phyloP scores from a whole-genome alignment of 2,113 vertebrate species.

The Equus przewalskii region DNA sequence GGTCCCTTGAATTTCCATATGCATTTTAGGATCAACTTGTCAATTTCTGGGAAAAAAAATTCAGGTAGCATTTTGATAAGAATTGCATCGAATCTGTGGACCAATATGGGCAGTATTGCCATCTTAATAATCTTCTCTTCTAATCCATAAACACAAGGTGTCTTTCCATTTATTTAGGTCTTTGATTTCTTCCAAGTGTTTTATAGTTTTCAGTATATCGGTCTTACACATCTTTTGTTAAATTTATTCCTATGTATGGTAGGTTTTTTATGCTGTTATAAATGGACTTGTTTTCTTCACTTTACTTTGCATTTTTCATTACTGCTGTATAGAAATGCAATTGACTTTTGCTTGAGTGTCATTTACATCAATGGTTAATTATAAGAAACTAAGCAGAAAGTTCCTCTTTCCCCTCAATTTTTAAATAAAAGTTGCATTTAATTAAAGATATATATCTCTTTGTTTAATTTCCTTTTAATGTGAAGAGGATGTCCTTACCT shows the following conservation, averaged over 20 bases:
- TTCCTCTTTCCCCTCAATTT: neutral
- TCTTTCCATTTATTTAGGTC: neutral
- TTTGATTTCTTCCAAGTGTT: conserved; percentile 28
- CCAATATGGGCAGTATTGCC: neutral
- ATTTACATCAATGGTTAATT: neutral
- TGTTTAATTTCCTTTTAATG: neutral
- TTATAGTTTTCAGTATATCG: neutral
- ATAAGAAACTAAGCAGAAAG: neutral
- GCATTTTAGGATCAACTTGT: neutral
- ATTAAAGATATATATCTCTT: neutral
- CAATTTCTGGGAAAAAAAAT: neutral
- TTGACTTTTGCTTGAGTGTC: neutral
- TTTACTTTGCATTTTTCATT: conserved; percentile 35
- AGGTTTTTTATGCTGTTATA: neutral
- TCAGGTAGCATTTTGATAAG: neutral
- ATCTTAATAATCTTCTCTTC: neutral
- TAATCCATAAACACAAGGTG: neutral
- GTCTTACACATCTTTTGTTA: neutral
- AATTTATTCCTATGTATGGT: neutral
- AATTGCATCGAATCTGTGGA: neutral
- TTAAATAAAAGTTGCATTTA: neutral
- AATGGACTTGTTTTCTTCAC: conserved; percentile 4
- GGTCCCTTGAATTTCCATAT: neutral
- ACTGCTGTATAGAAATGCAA: neutral
- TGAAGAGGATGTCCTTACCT: neutral